Base-by-base conservation (phyloP, 2,888 invertebrate species). In the Orchesellides sinensis region DNA sequence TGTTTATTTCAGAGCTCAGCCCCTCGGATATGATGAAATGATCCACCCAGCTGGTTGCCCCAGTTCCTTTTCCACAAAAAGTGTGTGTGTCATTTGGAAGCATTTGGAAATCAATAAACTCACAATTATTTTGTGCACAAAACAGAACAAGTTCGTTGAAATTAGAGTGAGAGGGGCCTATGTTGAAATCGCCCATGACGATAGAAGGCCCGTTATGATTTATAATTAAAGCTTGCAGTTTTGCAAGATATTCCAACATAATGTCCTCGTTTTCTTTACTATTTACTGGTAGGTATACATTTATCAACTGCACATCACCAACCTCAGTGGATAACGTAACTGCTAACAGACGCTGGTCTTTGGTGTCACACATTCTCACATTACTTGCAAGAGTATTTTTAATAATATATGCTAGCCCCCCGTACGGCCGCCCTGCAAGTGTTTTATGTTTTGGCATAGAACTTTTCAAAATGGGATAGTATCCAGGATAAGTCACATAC, bases 121-220 rank as follows among this genome's bases (percentile, higher is more conserved):
- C 6, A 0, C 56, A 2, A 0, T 14, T 21, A 0, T 2, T 0
- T 0, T 66, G 47, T 5, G n/a, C 14, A 19, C 77, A 68, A 21
- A 68, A 29, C 0, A 14, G 0, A 0, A n/a, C 0, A 0, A 77
- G 45, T 10, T 77, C 77, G 27, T 0, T 5, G 14, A 45, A 68
- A 4, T 77, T 66, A 12, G 1, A 10, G 1, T 27, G 25, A 0
- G 5, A 19, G 6, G 10, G 12, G 0, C 68, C 40, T 3, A 68
- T 6, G 47, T 77, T 77, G 19, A 77, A 77, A 25, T 77, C 77
- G 1, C 77, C 77, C 12, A 19, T 27, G 0, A 77, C 19, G 1
- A 72, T 56, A 17, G 45, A 23, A n/a, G 66, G 45, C 0, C 25
- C 25, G 12, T 23, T 2, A 19, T n/a, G 27, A 10, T 56, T 56